A percentile compares a stretch with the other conserved stretches of the same genome.
phyloP scores from a whole-genome alignment of 2,797 vertebrate species.

The Micromesistius poutassou region DNA sequence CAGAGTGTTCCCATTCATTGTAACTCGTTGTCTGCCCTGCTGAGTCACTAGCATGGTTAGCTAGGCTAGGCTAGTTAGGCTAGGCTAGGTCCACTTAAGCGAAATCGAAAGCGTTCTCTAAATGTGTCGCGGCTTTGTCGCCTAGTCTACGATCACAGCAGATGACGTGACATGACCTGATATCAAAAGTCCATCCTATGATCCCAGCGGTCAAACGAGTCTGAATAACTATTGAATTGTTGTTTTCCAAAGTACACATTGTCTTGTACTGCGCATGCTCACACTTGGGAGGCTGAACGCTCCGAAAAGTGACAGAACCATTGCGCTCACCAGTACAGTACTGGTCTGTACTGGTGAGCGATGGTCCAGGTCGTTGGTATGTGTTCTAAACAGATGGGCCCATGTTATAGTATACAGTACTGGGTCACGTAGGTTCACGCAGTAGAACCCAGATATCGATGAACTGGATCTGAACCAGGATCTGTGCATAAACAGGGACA shows the following conservation, averaged over 20 bases:
- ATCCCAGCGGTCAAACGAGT: not conserved
- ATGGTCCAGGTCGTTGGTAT: not conserved
- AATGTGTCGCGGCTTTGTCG: not conserved
- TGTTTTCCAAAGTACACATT: not conserved
- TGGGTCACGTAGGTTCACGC: no score
- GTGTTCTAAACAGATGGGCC: not conserved
- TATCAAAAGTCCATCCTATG: not conserved
- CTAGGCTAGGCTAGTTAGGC: slow-evolving; percentile 1
- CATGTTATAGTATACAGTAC: no score
- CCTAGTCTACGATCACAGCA: not conserved
- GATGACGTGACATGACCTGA: not conserved
- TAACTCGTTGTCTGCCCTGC: not conserved
- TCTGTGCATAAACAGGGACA: no score
- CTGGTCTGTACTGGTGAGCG: not conserved
- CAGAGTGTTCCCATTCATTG: not conserved
- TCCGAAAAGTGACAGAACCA: not conserved
- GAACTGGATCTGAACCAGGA: no score
- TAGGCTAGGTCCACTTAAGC: not conserved
- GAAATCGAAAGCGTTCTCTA: not conserved
- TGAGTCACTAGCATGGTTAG: slow-evolving; percentile 2
- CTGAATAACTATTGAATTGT: not conserved
- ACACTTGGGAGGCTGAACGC: not conserved
- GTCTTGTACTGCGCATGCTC: not conserved
- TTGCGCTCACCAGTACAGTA: no score
- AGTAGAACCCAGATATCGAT: no score